Conservation (phyloP, 1,140 invertebrate genomes). For the Mylabris phalerata region DNA sequence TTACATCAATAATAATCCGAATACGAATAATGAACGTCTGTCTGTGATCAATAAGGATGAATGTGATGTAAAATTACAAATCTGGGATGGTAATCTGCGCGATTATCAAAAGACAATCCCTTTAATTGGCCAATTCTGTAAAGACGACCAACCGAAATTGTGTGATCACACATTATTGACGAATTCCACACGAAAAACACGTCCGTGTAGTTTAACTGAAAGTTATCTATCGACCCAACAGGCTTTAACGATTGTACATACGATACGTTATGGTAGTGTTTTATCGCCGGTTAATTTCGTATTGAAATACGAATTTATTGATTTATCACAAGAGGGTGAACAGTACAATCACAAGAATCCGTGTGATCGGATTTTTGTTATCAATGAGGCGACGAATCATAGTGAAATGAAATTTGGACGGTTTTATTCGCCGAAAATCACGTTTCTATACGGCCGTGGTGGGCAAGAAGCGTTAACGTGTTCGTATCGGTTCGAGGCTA, state of each 20-base stretch:
- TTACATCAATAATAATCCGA: slow-evolving; percentile 52
- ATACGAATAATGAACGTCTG: slow-evolving; percentile 45
- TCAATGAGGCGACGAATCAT: slow-evolving; percentile 43
- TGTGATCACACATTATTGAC: slow-evolving; percentile 69
- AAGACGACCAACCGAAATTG: slow-evolving; percentile 63
- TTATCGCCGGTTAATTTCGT: slow-evolving; percentile 70
- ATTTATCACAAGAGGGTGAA: slow-evolving; percentile 55
- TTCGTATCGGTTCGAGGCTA: slow-evolving; percentile 64
- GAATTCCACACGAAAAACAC: slow-evolving; percentile 63
- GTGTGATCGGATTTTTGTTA: slow-evolving; percentile 46
- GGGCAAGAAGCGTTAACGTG: slow-evolving; percentile 69
- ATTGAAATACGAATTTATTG: slow-evolving; percentile 71
- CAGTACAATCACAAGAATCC: slow-evolving; percentile 48
- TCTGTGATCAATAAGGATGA: slow-evolving; percentile 59
- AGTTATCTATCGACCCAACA: slow-evolving; percentile 68
- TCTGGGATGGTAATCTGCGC: slow-evolving; percentile 62
- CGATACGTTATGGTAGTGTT: slow-evolving; percentile 68
- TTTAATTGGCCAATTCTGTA: slow-evolving; percentile 67
- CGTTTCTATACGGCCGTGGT: slow-evolving; percentile 75
- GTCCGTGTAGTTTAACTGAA: slow-evolving; percentile 66
- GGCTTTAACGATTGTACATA: slow-evolving; percentile 65
- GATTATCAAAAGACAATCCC: slow-evolving; percentile 43
- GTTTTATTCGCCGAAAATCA: slow-evolving; percentile 69
- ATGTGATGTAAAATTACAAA: slow-evolving; percentile 64
- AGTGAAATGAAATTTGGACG: slow-evolving; percentile 44